Evolutionary conservation across 2,113 vertebrate genomes (phyloP), one percentile per base, ranked within the genome.

Genomic region (Apeltes quadracus): DNA sequence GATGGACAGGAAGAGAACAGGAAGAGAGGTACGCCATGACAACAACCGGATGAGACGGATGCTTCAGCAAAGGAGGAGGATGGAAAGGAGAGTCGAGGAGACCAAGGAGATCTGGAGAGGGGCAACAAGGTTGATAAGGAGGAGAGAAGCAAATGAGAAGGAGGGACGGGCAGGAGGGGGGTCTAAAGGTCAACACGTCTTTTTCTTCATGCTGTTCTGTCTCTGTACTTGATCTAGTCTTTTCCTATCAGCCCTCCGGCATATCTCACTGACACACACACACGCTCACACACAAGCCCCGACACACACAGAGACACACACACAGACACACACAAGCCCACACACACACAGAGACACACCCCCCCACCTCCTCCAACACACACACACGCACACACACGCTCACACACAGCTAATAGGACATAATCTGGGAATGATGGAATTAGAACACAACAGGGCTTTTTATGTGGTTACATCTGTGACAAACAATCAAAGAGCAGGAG

Each of bases 211-310:
- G 43, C 75, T 73, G 53, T 75, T 84, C 73, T 69, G 75, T 84
- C 83, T 76, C 62, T 82, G 65, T 81, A 81, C 87, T 90, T 88
- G 79, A 85, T 90, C 75, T 61, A 39, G 70, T 85, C 73, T 86
- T 83, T 82, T 79, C 74, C 78, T 74, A 78, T 85, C 82, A 86
- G 61, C 46, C 79, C 71, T 36, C 54, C 80, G 73, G 64, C 61
- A 74, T 62, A 56, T 64, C 51, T 65, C 63, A 59, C 59, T 56
- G 50, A 61, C 36, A 57, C 53, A 65, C 63, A 66, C 66, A 56
- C 32, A 58, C 65, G 36, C 63, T 48, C 38, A 65, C 58, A 66
- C 67, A 61, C 15, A 36, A n/a, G n/a, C n/a, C n/a, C n/a, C n/a
- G n/a, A n/a, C n/a, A n/a, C n/a, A n/a, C n/a, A n/a, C n/a, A n/a